These are phyloP conservation scores for Petrocephalus microphthalmus DNA, from an alignment of 2,113 vertebrate species.

Conservation along the genomic window DNA sequence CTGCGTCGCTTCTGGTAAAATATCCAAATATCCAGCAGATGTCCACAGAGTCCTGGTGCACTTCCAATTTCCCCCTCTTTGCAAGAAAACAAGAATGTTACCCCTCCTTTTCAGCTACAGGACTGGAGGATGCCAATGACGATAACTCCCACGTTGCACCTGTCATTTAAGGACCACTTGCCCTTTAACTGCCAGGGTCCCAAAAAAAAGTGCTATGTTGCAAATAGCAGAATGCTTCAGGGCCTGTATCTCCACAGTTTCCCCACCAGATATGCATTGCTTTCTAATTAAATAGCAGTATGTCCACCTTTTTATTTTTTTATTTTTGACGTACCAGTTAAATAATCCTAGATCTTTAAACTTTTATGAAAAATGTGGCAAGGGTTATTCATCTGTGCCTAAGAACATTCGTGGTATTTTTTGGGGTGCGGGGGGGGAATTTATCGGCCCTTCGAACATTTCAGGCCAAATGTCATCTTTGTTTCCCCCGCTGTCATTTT, in stretches of 20 bases:
- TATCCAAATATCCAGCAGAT: background rate
- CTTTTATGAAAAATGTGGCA: background rate
- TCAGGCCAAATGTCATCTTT: background rate
- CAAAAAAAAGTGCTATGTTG: background rate
- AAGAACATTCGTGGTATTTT: background rate
- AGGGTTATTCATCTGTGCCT: background rate
- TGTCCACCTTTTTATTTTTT: background rate
- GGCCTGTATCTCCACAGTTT: background rate
- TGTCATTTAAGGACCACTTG: background rate
- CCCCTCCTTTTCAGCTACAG: background rate
- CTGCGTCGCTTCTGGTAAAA: background rate
- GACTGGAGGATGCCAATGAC: background rate
- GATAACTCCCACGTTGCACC: background rate
- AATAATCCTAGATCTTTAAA: background rate
- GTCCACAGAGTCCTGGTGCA: background rate
- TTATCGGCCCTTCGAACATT: background rate
- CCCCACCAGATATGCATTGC: background rate
- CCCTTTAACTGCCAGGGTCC: background rate
- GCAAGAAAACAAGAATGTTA: background rate
- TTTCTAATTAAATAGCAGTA: background rate
- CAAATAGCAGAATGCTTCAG: background rate
- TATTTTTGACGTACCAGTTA: background rate
- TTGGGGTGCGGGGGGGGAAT: background rate
- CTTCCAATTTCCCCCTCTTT: background rate
- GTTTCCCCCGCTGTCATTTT: background rate